These are phyloP conservation scores for Athene cunicularia DNA, from an alignment of 2,113 vertebrate genomes.

Conservation along the genomic window DNA sequence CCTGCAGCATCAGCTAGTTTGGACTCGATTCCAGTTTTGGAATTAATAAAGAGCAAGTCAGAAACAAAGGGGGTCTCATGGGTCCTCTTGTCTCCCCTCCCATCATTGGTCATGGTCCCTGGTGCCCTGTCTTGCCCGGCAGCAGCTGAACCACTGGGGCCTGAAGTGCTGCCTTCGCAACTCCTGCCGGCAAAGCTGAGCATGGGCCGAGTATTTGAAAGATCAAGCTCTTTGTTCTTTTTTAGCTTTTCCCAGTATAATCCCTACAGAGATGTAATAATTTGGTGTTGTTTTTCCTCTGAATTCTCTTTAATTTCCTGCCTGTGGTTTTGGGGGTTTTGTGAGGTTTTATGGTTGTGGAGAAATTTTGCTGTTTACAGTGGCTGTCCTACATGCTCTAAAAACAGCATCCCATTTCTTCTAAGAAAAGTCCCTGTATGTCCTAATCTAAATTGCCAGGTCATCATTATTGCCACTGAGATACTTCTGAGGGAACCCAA, in stretches of 20 bases:
- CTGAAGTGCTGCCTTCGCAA: not conserved
- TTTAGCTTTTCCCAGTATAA: conserved; percentile 36
- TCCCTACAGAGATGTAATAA: conserved; percentile 31
- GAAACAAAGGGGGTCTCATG: not conserved
- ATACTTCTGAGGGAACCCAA: not conserved
- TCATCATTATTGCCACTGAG: not conserved
- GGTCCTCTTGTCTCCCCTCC: not conserved
- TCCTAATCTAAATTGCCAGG: conserved; percentile 18
- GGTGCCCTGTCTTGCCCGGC: not conserved
- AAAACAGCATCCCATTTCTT: conserved; percentile 19
- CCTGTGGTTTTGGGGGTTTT: conserved; percentile 34
- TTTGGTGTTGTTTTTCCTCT: conserved; percentile 28
- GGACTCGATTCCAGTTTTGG: not conserved
- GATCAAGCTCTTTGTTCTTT: conserved; percentile 37
- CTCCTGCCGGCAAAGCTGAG: not conserved
- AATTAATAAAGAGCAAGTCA: not conserved
- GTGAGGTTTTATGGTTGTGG: not conserved
- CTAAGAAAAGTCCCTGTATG: conserved; percentile 30
- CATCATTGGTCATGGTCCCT: rapidly evolving
- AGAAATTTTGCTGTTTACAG: conserved; percentile 25
- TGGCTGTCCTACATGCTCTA: not conserved
- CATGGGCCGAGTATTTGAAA: not conserved
- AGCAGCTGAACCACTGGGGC: not conserved
- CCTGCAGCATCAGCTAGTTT: not conserved
- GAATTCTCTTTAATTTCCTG: conserved; percentile 59